Conservation (phyloP, 2,797 vertebrate genomes). For the Lepus townsendii region DNA sequence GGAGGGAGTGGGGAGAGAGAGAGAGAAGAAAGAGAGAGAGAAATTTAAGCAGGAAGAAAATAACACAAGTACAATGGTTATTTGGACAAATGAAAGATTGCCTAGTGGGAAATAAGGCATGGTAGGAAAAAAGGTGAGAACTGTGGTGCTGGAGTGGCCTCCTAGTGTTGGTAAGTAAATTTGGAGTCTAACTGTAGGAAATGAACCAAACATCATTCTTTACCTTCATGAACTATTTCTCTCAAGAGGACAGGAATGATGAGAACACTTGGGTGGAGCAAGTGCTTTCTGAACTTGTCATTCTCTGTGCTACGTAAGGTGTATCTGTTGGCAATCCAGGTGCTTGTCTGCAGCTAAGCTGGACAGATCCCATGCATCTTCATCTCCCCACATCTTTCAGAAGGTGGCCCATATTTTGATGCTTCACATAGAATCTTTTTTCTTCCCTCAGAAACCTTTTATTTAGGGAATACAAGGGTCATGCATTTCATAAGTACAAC, state of each 20-base stretch:
- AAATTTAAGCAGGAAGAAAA: conserved; percentile 93
- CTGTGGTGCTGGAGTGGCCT: conserved; percentile 94
- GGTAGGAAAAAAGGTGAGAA: conserved; percentile 92
- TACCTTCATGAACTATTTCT: conserved; percentile 96
- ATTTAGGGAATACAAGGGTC: no score
- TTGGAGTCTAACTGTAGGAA: conserved; percentile 95
- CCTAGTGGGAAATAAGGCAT: conserved; percentile 93
- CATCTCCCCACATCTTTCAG: conserved; percentile 95
- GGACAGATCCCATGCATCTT: conserved; percentile 95
- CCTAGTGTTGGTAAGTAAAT: conserved; percentile 94
- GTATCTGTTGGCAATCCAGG: conserved; percentile 92
- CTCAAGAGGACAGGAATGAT: conserved; percentile 94
- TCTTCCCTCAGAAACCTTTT: no score
- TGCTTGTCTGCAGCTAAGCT: conserved; percentile 94
- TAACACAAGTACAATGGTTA: conserved; percentile 93
- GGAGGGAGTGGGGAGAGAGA: no score
- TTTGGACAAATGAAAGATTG: conserved; percentile 94
- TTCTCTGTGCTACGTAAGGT: conserved; percentile 77
- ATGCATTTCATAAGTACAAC: no score
- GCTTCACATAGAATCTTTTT: conserved; percentile 92
- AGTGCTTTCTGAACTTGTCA: conserved; percentile 82
- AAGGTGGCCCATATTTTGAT: conserved; percentile 94
- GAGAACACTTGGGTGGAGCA: conserved; percentile 94
- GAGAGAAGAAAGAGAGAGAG: neutral
- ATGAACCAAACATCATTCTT: conserved; percentile 94